A percentile compares a stretch with the other conserved stretches of the same genome.
Evolutionary conservation across 1,140 invertebrate species (phyloP).

Genomic region (Ostrea denselamellosa): DNA sequence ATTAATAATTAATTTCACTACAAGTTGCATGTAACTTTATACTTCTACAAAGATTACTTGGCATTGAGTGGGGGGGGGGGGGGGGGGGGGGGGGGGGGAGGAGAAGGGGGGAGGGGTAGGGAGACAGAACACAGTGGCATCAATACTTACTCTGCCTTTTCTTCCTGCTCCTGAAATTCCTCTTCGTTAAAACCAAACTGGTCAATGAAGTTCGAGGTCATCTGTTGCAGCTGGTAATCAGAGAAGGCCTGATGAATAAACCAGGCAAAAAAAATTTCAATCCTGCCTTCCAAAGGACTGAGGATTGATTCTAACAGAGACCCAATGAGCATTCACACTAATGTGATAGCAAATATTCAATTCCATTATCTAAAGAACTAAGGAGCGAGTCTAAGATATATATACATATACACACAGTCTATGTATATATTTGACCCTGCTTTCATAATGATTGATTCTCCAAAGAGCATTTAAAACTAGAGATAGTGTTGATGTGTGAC

Average conservation of each 20-base stretch:
- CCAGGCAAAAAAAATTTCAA: constrained; percentile 57
- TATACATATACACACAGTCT: too few relatives aligned
- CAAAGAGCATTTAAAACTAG: too few relatives aligned
- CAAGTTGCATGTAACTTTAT: too few relatives aligned
- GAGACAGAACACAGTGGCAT: not conserved
- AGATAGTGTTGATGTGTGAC: too few relatives aligned
- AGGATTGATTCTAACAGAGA: constrained; percentile 10
- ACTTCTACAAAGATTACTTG: too few relatives aligned
- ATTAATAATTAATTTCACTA: too few relatives aligned
- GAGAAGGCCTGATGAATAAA: constrained; percentile 81
- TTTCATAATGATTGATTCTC: too few relatives aligned
- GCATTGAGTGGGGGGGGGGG: too few relatives aligned
- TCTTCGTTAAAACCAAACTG: constrained; percentile 85
- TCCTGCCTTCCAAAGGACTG: constrained; percentile 14
- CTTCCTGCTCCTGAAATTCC: constrained; percentile 84
- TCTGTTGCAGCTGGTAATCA: constrained; percentile 83
- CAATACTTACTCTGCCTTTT: constrained; percentile 81
- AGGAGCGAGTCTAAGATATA: not conserved
- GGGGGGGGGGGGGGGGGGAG: too few relatives aligned
- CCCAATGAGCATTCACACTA: not conserved
- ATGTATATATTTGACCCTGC: too few relatives aligned
- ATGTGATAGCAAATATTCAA: not conserved
- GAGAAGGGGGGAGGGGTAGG: too few relatives aligned
- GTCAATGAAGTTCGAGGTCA: constrained; percentile 83
- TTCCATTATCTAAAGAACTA: not conserved